Evolutionary conservation across 92 coral and sea anemone species (phyloP).

Genomic region (Bergia puertoricense): DNA sequence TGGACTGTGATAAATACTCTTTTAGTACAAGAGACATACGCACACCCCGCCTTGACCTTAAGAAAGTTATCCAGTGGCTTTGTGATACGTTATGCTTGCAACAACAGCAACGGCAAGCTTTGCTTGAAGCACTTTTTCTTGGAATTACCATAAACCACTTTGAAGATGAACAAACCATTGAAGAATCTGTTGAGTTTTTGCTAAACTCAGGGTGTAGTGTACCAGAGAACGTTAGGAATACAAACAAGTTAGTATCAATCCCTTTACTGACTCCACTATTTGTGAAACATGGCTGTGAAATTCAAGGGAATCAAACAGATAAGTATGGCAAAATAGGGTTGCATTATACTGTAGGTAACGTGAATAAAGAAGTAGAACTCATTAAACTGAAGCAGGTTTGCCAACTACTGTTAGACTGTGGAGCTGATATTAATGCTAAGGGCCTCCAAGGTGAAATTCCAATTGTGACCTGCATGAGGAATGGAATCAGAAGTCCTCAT

Average conservation of each 20-base stretch:
- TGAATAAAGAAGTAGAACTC: background rate
- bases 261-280: background rate
- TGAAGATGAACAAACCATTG: background rate
- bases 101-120: background rate
- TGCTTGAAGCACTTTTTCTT: background rate
- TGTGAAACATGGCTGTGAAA: background rate
- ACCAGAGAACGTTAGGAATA: background rate
- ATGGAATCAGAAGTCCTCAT: background rate
- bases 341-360: background rate
- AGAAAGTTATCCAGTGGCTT: background rate
- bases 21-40: background rate
- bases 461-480: conserved; percentile 1
- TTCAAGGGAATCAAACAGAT: background rate
- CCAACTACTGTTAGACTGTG: background rate
- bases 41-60: background rate
- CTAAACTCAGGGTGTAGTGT: background rate
- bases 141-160: too few relatives aligned
- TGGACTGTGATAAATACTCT: background rate
- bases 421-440: background rate
- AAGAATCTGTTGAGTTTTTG: conserved; percentile 13
- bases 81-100: background rate
- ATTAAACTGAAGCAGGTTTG: background rate
- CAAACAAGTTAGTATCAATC: background rate
- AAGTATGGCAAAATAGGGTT: background rate
- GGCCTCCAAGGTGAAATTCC: background rate